Evolutionary conservation across 2,888 invertebrate species (phyloP).

Genomic region (Cheilosia vernalis): DNA sequence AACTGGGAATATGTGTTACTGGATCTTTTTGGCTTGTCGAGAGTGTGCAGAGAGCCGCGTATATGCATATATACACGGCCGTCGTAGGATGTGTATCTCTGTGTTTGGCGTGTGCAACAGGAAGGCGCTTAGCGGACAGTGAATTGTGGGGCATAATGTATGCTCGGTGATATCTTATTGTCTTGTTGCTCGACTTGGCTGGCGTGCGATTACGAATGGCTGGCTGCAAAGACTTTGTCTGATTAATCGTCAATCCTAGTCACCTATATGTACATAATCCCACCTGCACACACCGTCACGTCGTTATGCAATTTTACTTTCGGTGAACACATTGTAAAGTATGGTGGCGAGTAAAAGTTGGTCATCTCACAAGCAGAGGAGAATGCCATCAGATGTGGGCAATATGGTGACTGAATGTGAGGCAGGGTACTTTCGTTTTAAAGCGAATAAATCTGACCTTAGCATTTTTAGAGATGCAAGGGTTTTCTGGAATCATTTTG

Average conservation of each 20-base stretch:
- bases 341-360: constrained; percentile 7
- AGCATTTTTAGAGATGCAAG: too few species aligned
- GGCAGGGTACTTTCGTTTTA: too few species aligned
- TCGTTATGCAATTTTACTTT: constrained; percentile 42
- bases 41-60: not conserved
- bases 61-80: constrained; percentile 15
- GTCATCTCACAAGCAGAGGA: not conserved
- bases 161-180: constrained; percentile 32
- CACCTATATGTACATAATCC: constrained; percentile 1
- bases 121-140: constrained; percentile 28
- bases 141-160: constrained; percentile 33
- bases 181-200: constrained; percentile 25
- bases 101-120: constrained; percentile 38
- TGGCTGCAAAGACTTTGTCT: constrained; percentile 25
- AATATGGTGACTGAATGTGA: too few species aligned
- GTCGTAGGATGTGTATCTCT: constrained; percentile 38
- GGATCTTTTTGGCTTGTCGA: constrained; percentile 39
- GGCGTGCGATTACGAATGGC: constrained; percentile 31
- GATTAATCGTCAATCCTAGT: constrained; percentile 50
- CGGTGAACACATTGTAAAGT: not conserved
- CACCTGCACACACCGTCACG: not conserved
- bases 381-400: not conserved
- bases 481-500: too few species aligned
- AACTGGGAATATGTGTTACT: constrained; percentile 67
- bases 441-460: too few species aligned